These are phyloP conservation scores for Parazoanthus darwini DNA, from an alignment of 92 coral and sea anemone species.

Conservation along the genomic window DNA sequence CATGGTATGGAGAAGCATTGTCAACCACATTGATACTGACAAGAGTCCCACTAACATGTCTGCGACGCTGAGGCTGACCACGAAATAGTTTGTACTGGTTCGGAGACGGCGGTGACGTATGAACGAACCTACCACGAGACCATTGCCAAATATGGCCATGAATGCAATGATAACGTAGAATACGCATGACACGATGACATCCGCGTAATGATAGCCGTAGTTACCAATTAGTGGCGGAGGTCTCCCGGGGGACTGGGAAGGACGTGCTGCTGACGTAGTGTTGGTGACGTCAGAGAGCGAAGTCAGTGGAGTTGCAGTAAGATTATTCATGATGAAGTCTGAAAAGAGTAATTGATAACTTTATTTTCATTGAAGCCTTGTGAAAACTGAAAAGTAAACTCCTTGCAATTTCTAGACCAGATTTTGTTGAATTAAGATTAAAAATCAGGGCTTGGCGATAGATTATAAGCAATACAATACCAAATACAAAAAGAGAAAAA, in stretches of 20 bases:
- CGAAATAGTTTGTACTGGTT: conserved; percentile 83
- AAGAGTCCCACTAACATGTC: conserved; percentile 74
- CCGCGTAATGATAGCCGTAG: conserved; percentile 19
- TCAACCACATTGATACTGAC: conserved; percentile 85
- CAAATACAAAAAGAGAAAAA: too few relatives aligned
- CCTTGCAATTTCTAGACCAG: too few relatives aligned
- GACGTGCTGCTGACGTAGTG: background rate
- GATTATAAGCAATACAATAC: too few relatives aligned
- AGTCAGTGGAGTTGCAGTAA: conserved; percentile 12
- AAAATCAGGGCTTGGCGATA: too few relatives aligned
- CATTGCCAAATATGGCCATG: conserved; percentile 83
- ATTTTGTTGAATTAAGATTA: too few relatives aligned
- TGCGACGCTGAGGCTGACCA: conserved; percentile 76
- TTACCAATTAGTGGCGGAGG: conserved; percentile 55
- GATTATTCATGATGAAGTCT: conserved; percentile 2
- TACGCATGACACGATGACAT: conserved; percentile 58
- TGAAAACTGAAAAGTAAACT: too few relatives aligned
- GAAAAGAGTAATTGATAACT: background rate
- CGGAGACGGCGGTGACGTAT: conserved; percentile 78
- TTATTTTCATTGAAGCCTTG: background rate
- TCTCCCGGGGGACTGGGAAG: conserved; percentile 20
- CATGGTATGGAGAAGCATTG: conserved; percentile 45
- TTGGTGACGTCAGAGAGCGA: background rate
- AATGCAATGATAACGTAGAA: conserved; percentile 72
- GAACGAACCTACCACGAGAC: conserved; percentile 82